Evolutionary conservation across 2,888 invertebrate genomes (phyloP).

Genomic region (Sisyra nigra): DNA sequence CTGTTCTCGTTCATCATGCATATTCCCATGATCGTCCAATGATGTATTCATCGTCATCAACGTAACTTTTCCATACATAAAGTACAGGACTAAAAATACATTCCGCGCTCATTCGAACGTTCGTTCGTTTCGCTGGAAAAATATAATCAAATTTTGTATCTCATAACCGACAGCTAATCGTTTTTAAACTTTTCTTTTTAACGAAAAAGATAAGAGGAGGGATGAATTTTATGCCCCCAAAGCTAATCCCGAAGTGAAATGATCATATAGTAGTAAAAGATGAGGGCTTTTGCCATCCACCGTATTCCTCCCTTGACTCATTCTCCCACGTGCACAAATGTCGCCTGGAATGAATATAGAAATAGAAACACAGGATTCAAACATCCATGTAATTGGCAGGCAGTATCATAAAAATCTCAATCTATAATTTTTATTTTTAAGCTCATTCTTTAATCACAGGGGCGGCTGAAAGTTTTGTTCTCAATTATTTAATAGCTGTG

Average conservation of each 20-base stretch:
- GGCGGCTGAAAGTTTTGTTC: not conserved
- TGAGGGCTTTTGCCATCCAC: no score
- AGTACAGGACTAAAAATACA: not conserved
- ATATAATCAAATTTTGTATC: conserved; percentile 9
- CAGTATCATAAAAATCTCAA: conserved; percentile 10
- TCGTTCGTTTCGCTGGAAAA: conserved; percentile 2
- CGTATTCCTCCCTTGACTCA: no score
- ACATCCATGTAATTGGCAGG: conserved; percentile 9
- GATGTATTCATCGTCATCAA: no score
- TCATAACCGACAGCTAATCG: conserved; percentile 20
- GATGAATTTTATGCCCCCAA: conserved; percentile 24
- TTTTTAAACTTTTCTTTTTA: conserved; percentile 25
- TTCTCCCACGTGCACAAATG: not conserved
- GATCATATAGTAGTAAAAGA: not conserved
- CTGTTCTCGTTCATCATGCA: no score
- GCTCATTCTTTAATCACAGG: not conserved
- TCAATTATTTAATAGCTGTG: not conserved
- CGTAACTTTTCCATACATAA: no score
- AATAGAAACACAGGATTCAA: conserved; percentile 5
- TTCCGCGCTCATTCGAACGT: not conserved
- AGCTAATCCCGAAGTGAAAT: conserved; percentile 9
- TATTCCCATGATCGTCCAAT: no score
- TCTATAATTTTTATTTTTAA: conserved; percentile 9
- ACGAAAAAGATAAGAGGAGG: conserved; percentile 15
- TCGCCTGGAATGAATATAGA: not conserved